These are phyloP conservation scores for Hydra vulgaris DNA, from an alignment of 30 jellyfish, hydroid and myxozoan species.

Conservation along the genomic window DNA sequence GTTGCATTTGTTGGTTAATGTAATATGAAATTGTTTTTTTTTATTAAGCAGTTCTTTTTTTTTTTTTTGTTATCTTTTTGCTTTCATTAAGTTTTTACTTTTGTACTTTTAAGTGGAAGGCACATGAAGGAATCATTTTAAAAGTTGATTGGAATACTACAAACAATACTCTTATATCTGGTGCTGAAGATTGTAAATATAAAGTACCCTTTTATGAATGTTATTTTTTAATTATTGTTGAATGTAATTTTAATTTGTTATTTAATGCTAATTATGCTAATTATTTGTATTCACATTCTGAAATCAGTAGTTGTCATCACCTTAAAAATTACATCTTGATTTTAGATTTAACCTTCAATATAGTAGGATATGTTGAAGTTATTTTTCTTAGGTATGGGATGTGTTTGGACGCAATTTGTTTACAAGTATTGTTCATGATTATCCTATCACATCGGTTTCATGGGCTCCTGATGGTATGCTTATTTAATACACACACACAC, in stretches of 20 bases:
- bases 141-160: constrained; percentile 88
- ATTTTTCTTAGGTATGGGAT: constrained; percentile 89
- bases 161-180: constrained; percentile 72
- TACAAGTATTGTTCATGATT: constrained; percentile 70
- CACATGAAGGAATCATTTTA: constrained; percentile 84
- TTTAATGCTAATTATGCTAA: no score
- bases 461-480: constrained; percentile 94
- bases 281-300: background rate
- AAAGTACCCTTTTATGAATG: constrained; percentile 24
- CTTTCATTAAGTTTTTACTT: background rate
- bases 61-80: no score
- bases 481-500: no score
- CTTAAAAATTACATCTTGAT: no score
- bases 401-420: constrained; percentile 60
- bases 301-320: no score
- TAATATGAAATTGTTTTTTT: no score
- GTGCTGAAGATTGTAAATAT: constrained; percentile 89
- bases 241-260: background rate
- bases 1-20: no score
- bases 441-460: constrained; percentile 76
- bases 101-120: constrained; percentile 68
- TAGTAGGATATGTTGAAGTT: no score
- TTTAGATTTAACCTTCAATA: no score
- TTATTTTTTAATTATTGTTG: no score
- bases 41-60: no score